Percentiles rank a stretch among this genome's conserved stretches.
Conservation (phyloP, 2,888 invertebrate species). For the Conops quadrifasciatus region DNA sequence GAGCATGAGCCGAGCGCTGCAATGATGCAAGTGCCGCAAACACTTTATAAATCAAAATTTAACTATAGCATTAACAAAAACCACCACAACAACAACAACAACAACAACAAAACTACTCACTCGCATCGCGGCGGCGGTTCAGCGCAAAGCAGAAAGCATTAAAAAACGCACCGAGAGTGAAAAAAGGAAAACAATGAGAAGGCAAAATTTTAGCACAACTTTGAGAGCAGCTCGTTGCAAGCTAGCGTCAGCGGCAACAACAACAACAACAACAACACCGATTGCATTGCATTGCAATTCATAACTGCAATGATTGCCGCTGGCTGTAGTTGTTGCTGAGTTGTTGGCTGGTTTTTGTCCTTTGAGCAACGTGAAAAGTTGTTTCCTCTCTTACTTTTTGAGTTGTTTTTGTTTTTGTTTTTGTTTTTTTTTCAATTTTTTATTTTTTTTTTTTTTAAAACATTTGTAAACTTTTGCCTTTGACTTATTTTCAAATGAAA, state of each 20-base stretch:
- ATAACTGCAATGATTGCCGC: background rate
- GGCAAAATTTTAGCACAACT: constrained; percentile 1
- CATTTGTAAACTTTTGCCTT: constrained; percentile 22
- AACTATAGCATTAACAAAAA: constrained; percentile 36
- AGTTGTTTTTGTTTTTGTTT: background rate
- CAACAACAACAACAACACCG: constrained; percentile 14
- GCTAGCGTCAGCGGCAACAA: constrained; percentile 6
- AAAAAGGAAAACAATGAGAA: background rate
- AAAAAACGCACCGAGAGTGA: constrained; percentile 16
- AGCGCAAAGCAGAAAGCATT: background rate
- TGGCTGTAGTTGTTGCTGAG: background rate
- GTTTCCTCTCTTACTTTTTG: constrained; percentile 11
- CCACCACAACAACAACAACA: background rate
- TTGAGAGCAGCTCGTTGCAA: background rate
- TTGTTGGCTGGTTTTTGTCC: constrained; percentile 13
- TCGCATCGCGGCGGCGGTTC: background rate
- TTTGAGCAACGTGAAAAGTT: constrained; percentile 9
- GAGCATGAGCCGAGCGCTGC: constrained; percentile 34
- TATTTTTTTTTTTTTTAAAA: background rate
- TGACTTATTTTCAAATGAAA: constrained; percentile 14
- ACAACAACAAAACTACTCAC: constrained; percentile 3
- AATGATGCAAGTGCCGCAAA: constrained; percentile 39
- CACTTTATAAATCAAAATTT: constrained; percentile 48
- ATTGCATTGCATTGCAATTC: constrained; percentile 6
- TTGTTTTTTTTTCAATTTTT: background rate